Conservation (phyloP, 2,888 invertebrate species). For the Anthophora plumipes region DNA sequence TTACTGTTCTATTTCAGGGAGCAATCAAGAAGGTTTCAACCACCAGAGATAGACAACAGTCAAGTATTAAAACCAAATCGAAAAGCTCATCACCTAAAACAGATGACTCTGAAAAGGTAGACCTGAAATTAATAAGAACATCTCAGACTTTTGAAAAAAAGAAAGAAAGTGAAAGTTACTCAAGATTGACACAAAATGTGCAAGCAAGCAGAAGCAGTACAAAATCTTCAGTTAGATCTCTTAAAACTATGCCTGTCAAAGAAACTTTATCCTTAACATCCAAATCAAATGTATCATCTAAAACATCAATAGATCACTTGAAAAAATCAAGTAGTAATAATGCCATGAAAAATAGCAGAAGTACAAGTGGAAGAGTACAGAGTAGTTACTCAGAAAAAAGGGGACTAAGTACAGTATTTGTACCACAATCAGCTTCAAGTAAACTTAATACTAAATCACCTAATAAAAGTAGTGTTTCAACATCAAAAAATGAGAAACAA, state of each 20-base stretch:
- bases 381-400: conserved; percentile 75
- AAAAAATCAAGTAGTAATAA: conserved; percentile 34
- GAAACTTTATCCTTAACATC: conserved; percentile 33
- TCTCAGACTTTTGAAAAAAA: conserved; percentile 36
- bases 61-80: conserved; percentile 27
- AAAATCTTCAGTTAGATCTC: conserved; percentile 20
- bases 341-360: conserved; percentile 25
- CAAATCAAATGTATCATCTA: conserved; percentile 38
- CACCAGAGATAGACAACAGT: conserved; percentile 48
- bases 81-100: conserved; percentile 24
- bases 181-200: conserved; percentile 27
- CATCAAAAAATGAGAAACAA: conserved; percentile 25
- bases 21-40: conserved; percentile 67
- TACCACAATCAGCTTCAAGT: conserved; percentile 70
- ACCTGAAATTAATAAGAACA: conserved; percentile 28
- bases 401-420: conserved; percentile 77
- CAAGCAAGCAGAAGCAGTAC: conserved; percentile 29
- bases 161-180: conserved; percentile 34
- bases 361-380: conserved; percentile 52
- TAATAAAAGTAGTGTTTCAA: conserved; percentile 17
- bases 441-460: conserved; percentile 54
- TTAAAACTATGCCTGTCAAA: conserved; percentile 28
- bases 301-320: conserved; percentile 27
- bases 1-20: conserved; percentile 55
- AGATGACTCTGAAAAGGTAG: conserved; percentile 35